These are phyloP conservation scores for Pollicipes pollicipes DNA, from an alignment of 1,140 invertebrate species.

Conservation along the genomic window DNA sequence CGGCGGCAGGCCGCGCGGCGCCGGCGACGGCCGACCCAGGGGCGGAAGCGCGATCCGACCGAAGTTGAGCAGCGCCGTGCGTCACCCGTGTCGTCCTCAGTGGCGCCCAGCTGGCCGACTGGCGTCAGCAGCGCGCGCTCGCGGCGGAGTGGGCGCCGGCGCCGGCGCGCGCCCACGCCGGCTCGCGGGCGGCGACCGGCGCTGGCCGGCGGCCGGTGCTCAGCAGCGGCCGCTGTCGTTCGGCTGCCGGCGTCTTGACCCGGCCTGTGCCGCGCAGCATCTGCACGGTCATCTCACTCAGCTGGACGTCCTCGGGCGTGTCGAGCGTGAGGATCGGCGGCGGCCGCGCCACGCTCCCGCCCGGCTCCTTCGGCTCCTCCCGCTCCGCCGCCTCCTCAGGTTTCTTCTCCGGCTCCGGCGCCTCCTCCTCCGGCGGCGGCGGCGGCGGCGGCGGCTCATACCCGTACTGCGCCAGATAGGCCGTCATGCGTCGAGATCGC, in stretches of 20 bases:
- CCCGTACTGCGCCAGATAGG: not conserved
- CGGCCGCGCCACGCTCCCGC: slow-evolving; percentile 6
- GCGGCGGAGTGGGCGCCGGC: not conserved
- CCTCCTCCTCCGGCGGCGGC: slow-evolving; percentile 6
- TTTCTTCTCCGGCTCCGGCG: no score
- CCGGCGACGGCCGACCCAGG: no score
- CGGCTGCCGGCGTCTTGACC: not conserved
- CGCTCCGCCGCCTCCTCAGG: slow-evolving; percentile 5
- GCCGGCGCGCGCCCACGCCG: not conserved
- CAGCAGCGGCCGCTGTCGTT: no score
- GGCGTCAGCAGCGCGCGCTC: not conserved
- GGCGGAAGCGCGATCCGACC: no score
- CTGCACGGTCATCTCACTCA: no score
- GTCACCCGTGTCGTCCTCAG: no score
- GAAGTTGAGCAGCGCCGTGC: no score
- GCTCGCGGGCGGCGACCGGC: not conserved
- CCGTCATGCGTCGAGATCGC: slow-evolving; percentile 5
- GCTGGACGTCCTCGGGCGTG: not conserved
- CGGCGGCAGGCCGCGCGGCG: no score
- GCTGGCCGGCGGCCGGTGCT: not conserved
- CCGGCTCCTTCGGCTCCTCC: not conserved
- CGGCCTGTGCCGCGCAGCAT: no score
- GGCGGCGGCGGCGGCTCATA: not conserved
- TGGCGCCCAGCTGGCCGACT: no score
- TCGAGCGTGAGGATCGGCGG: slow-evolving; percentile 1